Evolutionary conservation across 2,888 invertebrate genomes (phyloP).

Genomic region (Conistra vaccinii): DNA sequence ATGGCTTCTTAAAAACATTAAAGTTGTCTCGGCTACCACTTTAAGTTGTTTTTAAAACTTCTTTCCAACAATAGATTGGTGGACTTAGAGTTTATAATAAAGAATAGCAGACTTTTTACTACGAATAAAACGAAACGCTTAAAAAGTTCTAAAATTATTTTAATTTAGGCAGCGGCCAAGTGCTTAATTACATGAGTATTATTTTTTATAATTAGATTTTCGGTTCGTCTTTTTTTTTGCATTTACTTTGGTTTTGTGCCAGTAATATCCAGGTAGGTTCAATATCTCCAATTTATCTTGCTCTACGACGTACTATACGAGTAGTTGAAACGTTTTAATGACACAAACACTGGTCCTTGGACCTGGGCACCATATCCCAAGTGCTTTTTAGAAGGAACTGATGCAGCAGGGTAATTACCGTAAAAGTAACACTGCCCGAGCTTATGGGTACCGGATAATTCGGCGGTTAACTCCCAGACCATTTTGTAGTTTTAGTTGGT

Average conservation of each 20-base stretch:
- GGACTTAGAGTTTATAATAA: constrained; percentile 29
- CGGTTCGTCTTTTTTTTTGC: not conserved
- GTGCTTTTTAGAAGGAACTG: not conserved
- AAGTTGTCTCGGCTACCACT: constrained; percentile 3
- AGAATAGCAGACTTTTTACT: constrained; percentile 18
- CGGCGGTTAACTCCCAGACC: not conserved
- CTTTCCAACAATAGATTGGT: constrained; percentile 20
- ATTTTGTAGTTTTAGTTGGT: too few species aligned
- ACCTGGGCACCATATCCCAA: not conserved
- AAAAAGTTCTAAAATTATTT: constrained; percentile 13
- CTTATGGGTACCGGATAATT: too few species aligned
- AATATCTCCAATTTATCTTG: not conserved
- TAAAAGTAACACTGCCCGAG: too few species aligned
- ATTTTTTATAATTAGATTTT: constrained; percentile 35
- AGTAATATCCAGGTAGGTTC: not conserved
- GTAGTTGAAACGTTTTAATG: not conserved
- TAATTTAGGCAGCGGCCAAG: not conserved
- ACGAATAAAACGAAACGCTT: not conserved
- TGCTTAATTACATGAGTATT: constrained; percentile 13
- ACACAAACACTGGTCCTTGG: not conserved
- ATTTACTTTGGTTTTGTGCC: not conserved
- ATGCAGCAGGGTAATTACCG: too few species aligned
- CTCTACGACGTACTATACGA: not conserved
- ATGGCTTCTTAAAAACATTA: constrained; percentile 32
- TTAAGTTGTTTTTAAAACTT: constrained; percentile 47